These are phyloP conservation scores for Cydia amplana DNA, from an alignment of 1,140 invertebrate species.

Conservation along the genomic window DNA sequence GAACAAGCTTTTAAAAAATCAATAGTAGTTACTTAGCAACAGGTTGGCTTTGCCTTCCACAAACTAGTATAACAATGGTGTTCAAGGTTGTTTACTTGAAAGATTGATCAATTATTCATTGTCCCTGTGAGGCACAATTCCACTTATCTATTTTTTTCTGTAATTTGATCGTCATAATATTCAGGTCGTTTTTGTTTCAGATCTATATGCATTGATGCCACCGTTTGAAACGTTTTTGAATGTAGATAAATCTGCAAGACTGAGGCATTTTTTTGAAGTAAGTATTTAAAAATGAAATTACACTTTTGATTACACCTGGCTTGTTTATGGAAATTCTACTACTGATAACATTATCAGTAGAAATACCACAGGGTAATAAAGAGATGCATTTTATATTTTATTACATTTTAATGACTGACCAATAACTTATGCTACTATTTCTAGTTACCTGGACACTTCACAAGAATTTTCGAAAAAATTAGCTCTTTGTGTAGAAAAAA, in stretches of 20 bases:
- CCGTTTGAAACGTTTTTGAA: slow-evolving; percentile 90
- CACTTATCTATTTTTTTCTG: not conserved
- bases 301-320: slow-evolving; percentile 29
- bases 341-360: not conserved
- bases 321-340: not conserved
- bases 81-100: slow-evolving; percentile 14
- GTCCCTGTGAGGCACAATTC: not conserved
- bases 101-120: not conserved
- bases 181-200: slow-evolving; percentile 75
- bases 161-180: slow-evolving; percentile 28
- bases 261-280: slow-evolving; percentile 90
- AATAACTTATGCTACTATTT: not conserved
- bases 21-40: slow-evolving; percentile 21
- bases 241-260: slow-evolving; percentile 85
- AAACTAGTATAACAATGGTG: not conserved
- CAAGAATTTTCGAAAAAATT: too few species aligned
- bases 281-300: slow-evolving; percentile 44
- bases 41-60: not conserved
- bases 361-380: not conserved
- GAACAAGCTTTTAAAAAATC: not conserved
- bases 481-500: too few species aligned
- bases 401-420: not conserved
- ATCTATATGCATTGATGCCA: slow-evolving; percentile 90
- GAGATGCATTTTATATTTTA: not conserved
- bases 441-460: too few species aligned